Percentiles rank a stretch among this genome's conserved stretches.
These are phyloP conservation scores for Druon quercuslanigerum DNA, from an alignment of 1,140 invertebrate genomes.

Conservation along the genomic window DNA sequence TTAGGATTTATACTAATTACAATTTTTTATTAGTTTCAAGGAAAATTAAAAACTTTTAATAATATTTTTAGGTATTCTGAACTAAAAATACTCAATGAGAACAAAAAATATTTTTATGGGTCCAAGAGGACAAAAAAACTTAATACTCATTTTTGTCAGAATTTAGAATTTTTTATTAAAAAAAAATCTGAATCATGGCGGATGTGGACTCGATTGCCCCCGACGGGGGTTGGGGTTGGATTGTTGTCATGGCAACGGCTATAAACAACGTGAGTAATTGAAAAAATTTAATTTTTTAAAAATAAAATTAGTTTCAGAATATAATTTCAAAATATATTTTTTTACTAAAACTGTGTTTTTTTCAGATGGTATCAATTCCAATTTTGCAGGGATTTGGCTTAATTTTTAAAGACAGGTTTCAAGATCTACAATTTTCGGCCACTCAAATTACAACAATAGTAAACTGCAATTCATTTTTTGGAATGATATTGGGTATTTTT, in stretches of 20 bases:
- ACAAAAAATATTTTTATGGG: neutral
- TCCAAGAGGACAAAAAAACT: neutral
- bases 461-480: slow-evolving; percentile 79
- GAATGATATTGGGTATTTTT: slow-evolving; percentile 79
- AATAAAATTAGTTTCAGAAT: slow-evolving; percentile 35
- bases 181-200: slow-evolving; percentile 18
- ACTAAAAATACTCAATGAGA: slow-evolving; percentile 5
- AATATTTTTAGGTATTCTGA: neutral
- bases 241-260: slow-evolving; percentile 77
- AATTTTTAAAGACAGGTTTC: slow-evolving; percentile 80
- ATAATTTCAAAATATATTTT: slow-evolving; percentile 60
- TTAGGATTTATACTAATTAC: no score
- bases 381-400: slow-evolving; percentile 80
- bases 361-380: slow-evolving; percentile 78
- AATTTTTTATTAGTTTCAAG: neutral
- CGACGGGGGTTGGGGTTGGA: slow-evolving; percentile 83
- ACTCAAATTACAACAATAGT: slow-evolving; percentile 78
- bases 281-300: slow-evolving; percentile 74
- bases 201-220: slow-evolving; percentile 72
- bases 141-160: neutral
- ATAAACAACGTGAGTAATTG: slow-evolving; percentile 77
- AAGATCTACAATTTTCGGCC: slow-evolving; percentile 76
- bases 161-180: neutral
- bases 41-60: neutral
- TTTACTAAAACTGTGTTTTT: slow-evolving; percentile 42